These are phyloP conservation scores for Leucophenga varia DNA, from an alignment of 1,140 invertebrate species.

Conservation along the genomic window DNA sequence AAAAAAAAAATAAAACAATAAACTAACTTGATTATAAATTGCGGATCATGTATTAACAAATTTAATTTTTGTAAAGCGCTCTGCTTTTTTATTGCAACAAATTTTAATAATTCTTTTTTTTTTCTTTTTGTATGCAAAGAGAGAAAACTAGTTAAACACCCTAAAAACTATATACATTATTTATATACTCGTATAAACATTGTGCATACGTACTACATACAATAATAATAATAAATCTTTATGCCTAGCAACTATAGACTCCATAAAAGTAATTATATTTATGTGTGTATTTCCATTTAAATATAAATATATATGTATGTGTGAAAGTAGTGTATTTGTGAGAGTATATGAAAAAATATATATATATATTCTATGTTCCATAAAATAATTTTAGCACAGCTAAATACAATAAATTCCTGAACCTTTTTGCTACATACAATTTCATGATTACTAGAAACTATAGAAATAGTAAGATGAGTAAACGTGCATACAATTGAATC, in stretches of 20 bases:
- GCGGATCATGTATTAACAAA: background rate
- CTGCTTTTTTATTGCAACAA: no score
- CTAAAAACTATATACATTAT: no score
- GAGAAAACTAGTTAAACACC: no score
- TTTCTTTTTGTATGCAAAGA: no score
- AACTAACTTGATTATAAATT: background rate
- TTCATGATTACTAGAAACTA: slow-evolving; percentile 2
- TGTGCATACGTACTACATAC: slow-evolving; percentile 11
- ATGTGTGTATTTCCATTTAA: slow-evolving; percentile 17
- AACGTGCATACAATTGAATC: no score
- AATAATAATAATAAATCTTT: background rate
- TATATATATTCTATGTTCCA: slow-evolving; percentile 11
- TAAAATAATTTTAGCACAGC: slow-evolving; percentile 42
- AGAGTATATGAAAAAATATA: slow-evolving; percentile 26
- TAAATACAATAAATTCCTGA: slow-evolving; percentile 40
- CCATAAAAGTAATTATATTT: slow-evolving; percentile 18
- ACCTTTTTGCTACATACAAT: slow-evolving; percentile 30
- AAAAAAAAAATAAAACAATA: no score
- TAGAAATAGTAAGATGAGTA: no score
- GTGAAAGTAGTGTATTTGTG: background rate
- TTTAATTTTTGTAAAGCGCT: background rate
- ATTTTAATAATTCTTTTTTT: no score
- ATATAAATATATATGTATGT: slow-evolving; percentile 9
- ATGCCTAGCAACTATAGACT: background rate
- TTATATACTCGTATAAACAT: slow-evolving; percentile 33